phyloP scores from a whole-genome alignment of 2,113 vertebrate species.

The Sinocyclocheilus anshuiensis region DNA sequence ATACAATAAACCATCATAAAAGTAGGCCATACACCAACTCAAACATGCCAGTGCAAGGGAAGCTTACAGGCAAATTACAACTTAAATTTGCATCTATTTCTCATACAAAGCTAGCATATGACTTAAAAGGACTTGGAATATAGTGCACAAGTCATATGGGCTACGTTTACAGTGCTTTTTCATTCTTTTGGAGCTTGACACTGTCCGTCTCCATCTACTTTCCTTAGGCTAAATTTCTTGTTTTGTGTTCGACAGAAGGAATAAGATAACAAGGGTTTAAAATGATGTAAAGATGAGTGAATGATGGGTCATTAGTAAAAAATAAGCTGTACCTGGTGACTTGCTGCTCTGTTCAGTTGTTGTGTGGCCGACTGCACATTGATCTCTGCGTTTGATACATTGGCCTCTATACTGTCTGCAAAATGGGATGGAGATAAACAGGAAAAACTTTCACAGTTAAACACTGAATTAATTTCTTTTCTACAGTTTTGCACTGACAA shows the following conservation, averaged over 20 bases:
- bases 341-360: conserved; percentile 85
- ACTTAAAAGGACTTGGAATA: not conserved
- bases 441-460: not conserved
- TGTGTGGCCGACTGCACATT: conserved; percentile 87
- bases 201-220: not conserved
- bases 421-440: conserved; percentile 25
- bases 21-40: not conserved
- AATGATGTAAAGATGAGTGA: not conserved
- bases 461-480: not conserved
- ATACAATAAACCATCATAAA: not conserved
- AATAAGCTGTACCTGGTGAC: conserved; percentile 84
- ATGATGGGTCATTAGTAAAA: too few relatives aligned
- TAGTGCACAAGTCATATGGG: not conserved
- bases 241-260: not conserved
- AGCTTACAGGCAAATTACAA: conserved; percentile 1
- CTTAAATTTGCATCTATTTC: not conserved
- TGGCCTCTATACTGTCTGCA: conserved; percentile 98
- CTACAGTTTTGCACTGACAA: not conserved
- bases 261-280: not conserved
- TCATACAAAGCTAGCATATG: not conserved
- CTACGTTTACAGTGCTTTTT: not conserved
- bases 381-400: conserved; percentile 89
- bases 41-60: not conserved
- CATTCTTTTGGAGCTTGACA: too few relatives aligned
- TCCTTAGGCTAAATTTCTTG: not conserved